Evolutionary conservation across 1,140 invertebrate species (phyloP), one percentile per base, ranked within the genome.

Genomic region (Rhynchophorus ferrugineus): DNA sequence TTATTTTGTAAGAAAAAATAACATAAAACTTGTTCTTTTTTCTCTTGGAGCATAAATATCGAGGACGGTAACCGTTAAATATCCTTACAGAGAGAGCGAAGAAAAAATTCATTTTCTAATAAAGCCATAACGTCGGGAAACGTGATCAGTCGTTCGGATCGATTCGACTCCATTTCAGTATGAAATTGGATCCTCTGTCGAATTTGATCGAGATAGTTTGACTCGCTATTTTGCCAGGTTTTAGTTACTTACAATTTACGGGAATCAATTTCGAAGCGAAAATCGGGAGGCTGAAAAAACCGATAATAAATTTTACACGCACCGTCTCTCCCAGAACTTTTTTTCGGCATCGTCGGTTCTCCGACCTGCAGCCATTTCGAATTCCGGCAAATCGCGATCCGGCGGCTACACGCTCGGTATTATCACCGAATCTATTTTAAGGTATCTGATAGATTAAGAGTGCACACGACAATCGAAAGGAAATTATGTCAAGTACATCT

Each of bases 231-330:
- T 57, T 60, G 55, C 51, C 39, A 54, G 54, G 52, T 49, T 55
- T 57, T 46, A 57, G 47, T 57, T 57, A 57, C 50, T 62, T 58
- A 60, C 58, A 62, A 61, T 61, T 59, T 61, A 59, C 54, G 56
- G 56, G 56, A 62, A 62, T 60, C 60, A 61, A 59, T 61, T 59
- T 54, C 47, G 51, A 43, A 54, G 48, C 44, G 39, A 49, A 43
- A 47, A 37, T 49, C 49, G 46, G 45, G 19, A 48, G 57, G 47
- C 41, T 49, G 19, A 49, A 21, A 16, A 49, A 56, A 57, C 44
- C 47, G 55, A 46, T 53, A 58, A 57, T 61, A 61, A 53, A 61
- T 61, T 54, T 54, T 44, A 52, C 53, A 48, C 54, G 47, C 45
- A 17, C 3, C 21, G 17, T 34, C 13, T 46, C 42, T 29, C 17